Percentiles rank a stretch among this genome's conserved stretches.
Conservation (phyloP, 1,140 invertebrate genomes). For the Maniola jurtina region DNA sequence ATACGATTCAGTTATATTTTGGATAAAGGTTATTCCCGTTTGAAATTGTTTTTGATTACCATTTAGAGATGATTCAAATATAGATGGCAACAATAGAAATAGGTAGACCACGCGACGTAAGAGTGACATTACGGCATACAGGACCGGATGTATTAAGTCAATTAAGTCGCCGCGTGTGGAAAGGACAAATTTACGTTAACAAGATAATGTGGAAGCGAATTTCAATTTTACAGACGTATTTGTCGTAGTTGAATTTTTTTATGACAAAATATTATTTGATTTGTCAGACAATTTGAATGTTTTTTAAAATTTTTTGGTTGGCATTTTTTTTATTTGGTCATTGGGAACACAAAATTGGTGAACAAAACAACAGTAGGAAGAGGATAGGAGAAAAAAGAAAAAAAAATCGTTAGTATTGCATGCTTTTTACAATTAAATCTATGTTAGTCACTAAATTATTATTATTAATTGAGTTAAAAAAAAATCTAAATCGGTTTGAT, state of each 20-base stretch:
- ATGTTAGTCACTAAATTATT: constrained; percentile 18
- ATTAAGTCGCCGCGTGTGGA: constrained; percentile 50
- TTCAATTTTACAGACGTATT: constrained; percentile 10
- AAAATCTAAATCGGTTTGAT: too few relatives aligned
- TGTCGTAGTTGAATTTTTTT: too few relatives aligned
- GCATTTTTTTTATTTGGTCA: background rate
- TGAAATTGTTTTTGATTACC: constrained; percentile 2
- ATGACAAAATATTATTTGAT: background rate
- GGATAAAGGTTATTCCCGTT: background rate
- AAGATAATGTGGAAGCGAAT: constrained; percentile 38
- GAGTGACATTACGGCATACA: constrained; percentile 44
- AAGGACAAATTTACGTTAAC: constrained; percentile 55
- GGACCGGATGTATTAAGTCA: constrained; percentile 61
- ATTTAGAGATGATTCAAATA: constrained; percentile 18
- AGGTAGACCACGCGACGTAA: constrained; percentile 41
- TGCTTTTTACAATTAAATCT: constrained; percentile 32
- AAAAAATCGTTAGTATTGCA: constrained; percentile 55
- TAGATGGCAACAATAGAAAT: constrained; percentile 39
- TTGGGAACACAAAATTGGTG: constrained; percentile 13
- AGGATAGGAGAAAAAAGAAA: constrained; percentile 34
- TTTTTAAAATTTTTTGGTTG: constrained; percentile 17
- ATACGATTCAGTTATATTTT: background rate
- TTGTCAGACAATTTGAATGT: constrained; percentile 1
- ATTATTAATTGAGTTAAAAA: too few relatives aligned
- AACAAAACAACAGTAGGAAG: constrained; percentile 50